These are phyloP conservation scores for Drosophila merina DNA, from an alignment of 2,888 invertebrate species.

Conservation along the genomic window DNA sequence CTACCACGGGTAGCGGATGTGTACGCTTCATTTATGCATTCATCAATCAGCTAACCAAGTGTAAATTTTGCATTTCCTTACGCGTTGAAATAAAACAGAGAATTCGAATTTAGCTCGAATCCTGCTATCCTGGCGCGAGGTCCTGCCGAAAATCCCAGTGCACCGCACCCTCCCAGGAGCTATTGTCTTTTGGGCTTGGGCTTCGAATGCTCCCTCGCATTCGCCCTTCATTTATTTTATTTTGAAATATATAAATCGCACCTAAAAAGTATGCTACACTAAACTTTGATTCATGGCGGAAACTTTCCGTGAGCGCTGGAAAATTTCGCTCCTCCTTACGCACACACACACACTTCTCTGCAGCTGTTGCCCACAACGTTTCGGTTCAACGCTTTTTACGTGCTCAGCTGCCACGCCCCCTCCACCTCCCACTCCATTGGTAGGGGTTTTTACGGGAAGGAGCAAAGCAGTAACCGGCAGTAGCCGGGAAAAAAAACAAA, in stretches of 20 bases:
- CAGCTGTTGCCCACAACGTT: conserved; percentile 79
- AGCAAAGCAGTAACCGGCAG: conserved; percentile 10
- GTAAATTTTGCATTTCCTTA: conserved; percentile 80
- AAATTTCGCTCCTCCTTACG: conserved; percentile 74
- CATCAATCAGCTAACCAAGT: conserved; percentile 82
- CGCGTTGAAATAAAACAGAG: conserved; percentile 76
- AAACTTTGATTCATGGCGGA: conserved; percentile 80
- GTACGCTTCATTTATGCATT: conserved; percentile 81
- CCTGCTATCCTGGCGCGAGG: conserved; percentile 6
- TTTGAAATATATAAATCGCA: conserved; percentile 81
- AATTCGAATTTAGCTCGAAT: conserved; percentile 68
- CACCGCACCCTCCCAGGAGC: conserved; percentile 44
- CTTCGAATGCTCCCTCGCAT: conserved; percentile 34
- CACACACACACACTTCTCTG: conserved; percentile 54
- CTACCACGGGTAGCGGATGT: conserved; percentile 64
- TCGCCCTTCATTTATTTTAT: conserved; percentile 81
- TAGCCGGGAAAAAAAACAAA: conserved; percentile 8
- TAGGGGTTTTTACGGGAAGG: conserved; percentile 23
- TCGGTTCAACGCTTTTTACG: conserved; percentile 77
- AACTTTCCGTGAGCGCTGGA: conserved; percentile 76
- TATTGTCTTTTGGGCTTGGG: conserved; percentile 67
- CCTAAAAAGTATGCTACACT: conserved; percentile 80
- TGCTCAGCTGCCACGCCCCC: conserved; percentile 72
- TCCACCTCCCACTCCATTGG: neutral
- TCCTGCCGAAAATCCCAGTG: conserved; percentile 18